Conservation (phyloP, 2,888 invertebrate genomes). For the Sisyra terminalis region DNA sequence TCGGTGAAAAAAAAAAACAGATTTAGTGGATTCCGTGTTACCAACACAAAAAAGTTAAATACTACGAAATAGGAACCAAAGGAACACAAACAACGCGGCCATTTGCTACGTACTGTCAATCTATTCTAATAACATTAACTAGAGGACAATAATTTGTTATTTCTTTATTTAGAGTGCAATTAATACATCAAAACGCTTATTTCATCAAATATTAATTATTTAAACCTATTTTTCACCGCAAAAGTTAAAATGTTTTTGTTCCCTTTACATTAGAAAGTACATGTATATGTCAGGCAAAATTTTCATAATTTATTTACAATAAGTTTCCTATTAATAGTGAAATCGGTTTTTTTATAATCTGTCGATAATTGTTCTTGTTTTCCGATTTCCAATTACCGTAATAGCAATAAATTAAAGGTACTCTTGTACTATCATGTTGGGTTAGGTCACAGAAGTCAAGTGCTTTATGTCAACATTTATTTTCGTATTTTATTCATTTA, state of each 20-base stretch:
- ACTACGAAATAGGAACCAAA: too few species aligned
- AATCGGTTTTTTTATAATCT: too few species aligned
- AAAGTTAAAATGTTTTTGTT: background rate
- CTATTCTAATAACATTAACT: constrained; percentile 11
- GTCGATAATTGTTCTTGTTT: too few species aligned
- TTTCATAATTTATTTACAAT: background rate
- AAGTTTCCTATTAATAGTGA: background rate
- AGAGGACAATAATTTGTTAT: constrained; percentile 5
- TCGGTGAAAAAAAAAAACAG: too few species aligned
- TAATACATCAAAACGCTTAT: constrained; percentile 1
- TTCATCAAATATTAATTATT: background rate
- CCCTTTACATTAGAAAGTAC: background rate
- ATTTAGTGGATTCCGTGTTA: too few species aligned
- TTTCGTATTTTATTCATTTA: too few species aligned
- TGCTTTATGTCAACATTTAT: too few species aligned
- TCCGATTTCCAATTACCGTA: too few species aligned
- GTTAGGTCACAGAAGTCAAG: too few species aligned
- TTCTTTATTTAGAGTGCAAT: constrained; percentile 3
- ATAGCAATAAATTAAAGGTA: too few species aligned
- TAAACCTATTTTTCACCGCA: background rate
- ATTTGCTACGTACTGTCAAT: constrained; percentile 13
- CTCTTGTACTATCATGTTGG: too few species aligned
- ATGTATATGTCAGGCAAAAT: background rate
- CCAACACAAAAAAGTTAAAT: too few species aligned
- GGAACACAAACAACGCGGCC: constrained; percentile 9